Evolutionary conservation across 2,797 vertebrate genomes (phyloP).

Genomic region (Pogonophryne albipinna): DNA sequence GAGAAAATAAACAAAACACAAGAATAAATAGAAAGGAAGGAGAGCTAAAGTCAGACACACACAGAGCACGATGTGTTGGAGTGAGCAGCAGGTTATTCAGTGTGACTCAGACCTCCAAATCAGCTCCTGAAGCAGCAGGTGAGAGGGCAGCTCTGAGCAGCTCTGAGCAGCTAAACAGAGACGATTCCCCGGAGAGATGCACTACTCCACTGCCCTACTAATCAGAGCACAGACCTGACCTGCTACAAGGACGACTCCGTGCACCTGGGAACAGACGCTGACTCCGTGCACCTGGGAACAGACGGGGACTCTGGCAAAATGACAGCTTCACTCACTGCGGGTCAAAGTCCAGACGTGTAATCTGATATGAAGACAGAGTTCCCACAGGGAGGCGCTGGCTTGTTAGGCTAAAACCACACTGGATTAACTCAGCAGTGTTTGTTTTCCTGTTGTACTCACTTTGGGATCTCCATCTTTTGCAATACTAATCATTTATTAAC

Average conservation of each 20-base stretch:
- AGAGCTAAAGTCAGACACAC: constrained; percentile 23
- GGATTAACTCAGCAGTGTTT: constrained; percentile 3
- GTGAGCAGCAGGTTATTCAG: constrained; percentile 27
- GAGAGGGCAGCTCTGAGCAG: constrained; percentile 61
- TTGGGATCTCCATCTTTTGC: constrained; percentile 3
- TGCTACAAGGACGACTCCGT: constrained; percentile 36
- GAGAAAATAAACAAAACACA: not conserved
- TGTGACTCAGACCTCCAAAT: constrained; percentile 75
- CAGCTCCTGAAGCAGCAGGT: constrained; percentile 64
- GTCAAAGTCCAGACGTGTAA: constrained; percentile 53
- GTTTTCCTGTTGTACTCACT: constrained; percentile 12
- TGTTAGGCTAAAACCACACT: not conserved
- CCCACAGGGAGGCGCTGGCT: not conserved
- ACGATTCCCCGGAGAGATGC: constrained; percentile 37
- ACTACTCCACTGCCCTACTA: constrained; percentile 58
- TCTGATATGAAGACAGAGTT: constrained; percentile 18
- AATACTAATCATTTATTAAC: constrained; percentile 4
- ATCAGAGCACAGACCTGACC: constrained; percentile 46
- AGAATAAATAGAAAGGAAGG: not conserved
- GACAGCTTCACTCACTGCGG: constrained; percentile 40
- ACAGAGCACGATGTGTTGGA: not conserved
- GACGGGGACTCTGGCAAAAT: constrained; percentile 26
- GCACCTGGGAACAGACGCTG: constrained; percentile 22
- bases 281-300: constrained; percentile 6
- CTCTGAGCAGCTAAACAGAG: constrained; percentile 48